Base-by-base conservation (phyloP, 92 coral and sea anemone genomes). In the Plumapathes pennacea region DNA sequence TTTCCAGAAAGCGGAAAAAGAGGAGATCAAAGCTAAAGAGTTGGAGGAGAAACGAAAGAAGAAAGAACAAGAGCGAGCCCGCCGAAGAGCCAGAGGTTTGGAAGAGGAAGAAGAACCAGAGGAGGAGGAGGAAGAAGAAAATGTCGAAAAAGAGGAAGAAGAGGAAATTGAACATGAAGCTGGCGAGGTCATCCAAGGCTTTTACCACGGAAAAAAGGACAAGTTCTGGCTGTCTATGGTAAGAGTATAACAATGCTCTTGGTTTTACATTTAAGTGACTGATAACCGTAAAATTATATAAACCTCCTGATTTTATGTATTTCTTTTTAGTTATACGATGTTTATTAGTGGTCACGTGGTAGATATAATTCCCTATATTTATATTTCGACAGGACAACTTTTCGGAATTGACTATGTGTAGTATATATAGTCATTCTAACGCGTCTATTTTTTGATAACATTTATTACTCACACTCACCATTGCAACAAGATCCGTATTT, bases 151-250 rank as follows among this genome's bases (percentile, higher is more conserved):
- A 50, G 46, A 51, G 50, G 62, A 77, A 0, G 76, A 77, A n/a
- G 85, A 83, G 37, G 60, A 64, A 36, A 63, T 54, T 4, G 90
- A 83, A n/a, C 85, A 41, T 11, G 83, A 76, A 4, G 83, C 96
- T 0, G 72, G 89, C 21, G 76, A 77, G 30, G 76, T 84, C 42
- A 89, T 94, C 48, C 82, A 80, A 44, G 96, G 94, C 8, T 94
- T 94, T 65, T 90, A 90, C 62, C 71, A 90, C 45, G 89, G 85
- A 37, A 80, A 64, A 5, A 55, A 13, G 0, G 94, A 92, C 46
- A 84, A 70, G 53, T 92, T 92, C 88, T 92, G 90, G 88, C 71
- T 92, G 54, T 81, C 96, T 0, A 88, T 92, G 96, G 97, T 90
- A 41, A 1, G 73, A 34, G 9, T 8, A n/a, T 34, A 8, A 34